phyloP scores from a whole-genome alignment of 2,113 vertebrate species.

The Mionectes macconnelli region DNA sequence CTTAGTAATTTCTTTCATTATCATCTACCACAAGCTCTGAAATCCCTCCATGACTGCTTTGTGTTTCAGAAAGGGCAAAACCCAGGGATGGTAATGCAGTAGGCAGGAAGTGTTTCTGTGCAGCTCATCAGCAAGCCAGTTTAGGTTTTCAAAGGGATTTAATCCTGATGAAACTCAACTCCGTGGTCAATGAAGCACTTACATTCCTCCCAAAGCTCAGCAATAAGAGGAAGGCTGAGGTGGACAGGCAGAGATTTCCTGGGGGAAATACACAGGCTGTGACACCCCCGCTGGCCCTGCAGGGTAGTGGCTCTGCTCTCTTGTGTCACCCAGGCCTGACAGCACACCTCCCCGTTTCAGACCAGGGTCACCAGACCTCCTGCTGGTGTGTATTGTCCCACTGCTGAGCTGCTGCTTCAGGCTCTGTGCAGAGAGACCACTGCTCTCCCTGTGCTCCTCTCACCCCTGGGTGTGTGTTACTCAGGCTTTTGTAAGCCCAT shows the following conservation, averaged over 20 bases:
- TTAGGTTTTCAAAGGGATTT: conserved; percentile 54
- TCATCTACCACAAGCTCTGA: background rate
- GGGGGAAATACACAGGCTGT: background rate
- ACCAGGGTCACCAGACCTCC: background rate
- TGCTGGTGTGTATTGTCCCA: background rate
- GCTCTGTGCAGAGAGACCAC: background rate
- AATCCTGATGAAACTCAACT: background rate
- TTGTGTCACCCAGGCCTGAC: accelerated
- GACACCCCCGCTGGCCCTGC: accelerated
- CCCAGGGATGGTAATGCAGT: background rate
- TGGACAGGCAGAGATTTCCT: background rate
- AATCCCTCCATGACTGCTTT: background rate
- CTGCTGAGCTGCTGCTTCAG: background rate
- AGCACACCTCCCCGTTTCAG: background rate
- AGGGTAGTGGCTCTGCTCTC: background rate
- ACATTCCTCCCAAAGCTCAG: background rate
- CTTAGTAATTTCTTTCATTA: too few relatives aligned
- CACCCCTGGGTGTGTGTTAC: background rate
- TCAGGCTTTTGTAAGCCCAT: background rate
- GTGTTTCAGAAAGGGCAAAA: conserved; percentile 23
- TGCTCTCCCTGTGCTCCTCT: background rate
- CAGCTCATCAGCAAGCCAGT: conserved; percentile 26
- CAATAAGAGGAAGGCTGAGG: background rate
- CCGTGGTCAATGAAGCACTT: conserved; percentile 15
- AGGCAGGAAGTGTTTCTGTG: conserved; percentile 43